Conservation (phyloP, 2,888 invertebrate species). For the Cryptophagus acutangulus region DNA sequence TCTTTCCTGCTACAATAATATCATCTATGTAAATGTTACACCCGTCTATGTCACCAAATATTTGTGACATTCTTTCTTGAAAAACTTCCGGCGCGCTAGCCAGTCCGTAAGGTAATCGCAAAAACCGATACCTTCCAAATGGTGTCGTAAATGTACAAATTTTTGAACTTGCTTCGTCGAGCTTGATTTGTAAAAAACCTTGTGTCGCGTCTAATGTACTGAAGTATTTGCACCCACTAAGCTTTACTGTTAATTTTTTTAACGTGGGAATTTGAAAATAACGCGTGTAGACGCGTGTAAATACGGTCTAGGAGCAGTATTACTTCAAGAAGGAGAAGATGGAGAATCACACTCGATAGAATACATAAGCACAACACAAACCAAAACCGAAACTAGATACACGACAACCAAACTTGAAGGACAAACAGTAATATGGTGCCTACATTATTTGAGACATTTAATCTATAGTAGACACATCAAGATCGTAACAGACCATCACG, state of each 20-base stretch:
- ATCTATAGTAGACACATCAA: no score
- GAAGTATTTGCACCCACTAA: conserved; percentile 16
- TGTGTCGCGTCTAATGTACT: conserved; percentile 21
- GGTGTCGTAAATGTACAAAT: conserved; percentile 8
- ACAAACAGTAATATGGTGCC: no score
- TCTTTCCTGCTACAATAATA: conserved; percentile 23
- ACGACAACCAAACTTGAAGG: no score
- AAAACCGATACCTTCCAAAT: conserved; percentile 5
- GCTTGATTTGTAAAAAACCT: conserved; percentile 25
- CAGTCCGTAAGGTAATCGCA: conserved; percentile 8
- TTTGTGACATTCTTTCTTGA: conserved; percentile 18
- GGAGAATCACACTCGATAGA: no score
- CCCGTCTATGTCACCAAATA: conserved; percentile 22
- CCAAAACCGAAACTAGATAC: no score
- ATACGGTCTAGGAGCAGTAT: no score
- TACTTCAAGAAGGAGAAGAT: no score
- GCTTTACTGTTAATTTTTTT: conserved; percentile 20
- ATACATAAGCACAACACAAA: no score
- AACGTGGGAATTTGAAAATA: no score
- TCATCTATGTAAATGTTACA: conserved; percentile 27
- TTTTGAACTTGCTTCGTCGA: conserved; percentile 17
- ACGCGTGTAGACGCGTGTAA: no score
- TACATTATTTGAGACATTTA: no score
- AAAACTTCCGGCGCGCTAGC: conserved; percentile 12
- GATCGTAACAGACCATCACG: no score